Conservation (phyloP, 2,888 invertebrate species). For the Tetragonisca angustula region DNA sequence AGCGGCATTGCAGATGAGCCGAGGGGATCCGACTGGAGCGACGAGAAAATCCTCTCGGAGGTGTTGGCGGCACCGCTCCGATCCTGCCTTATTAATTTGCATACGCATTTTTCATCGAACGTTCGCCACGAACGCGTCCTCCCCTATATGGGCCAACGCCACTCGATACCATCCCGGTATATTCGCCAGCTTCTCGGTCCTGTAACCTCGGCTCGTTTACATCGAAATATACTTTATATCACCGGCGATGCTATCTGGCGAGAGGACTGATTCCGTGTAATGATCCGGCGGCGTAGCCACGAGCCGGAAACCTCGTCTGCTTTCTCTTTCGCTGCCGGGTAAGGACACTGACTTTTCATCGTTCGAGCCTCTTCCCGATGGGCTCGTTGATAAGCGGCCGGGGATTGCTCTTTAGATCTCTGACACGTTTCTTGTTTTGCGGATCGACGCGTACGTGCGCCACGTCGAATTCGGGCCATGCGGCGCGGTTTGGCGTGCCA, state of each 20-base stretch:
- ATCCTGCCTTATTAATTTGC: slow-evolving; percentile 69
- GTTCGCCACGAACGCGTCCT: slow-evolving; percentile 43
- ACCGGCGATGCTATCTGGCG: slow-evolving; percentile 60
- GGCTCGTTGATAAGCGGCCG: slow-evolving; percentile 48
- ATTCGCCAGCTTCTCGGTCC: slow-evolving; percentile 25
- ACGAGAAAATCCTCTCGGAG: slow-evolving; percentile 54
- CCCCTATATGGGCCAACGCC: slow-evolving; percentile 65
- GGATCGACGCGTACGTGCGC: slow-evolving; percentile 28
- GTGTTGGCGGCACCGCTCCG: slow-evolving; percentile 65
- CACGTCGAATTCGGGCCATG: slow-evolving; percentile 38
- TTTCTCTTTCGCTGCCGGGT: slow-evolving; percentile 65
- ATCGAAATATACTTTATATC: slow-evolving; percentile 69
- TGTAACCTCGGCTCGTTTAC: slow-evolving; percentile 49
- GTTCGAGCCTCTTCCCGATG: slow-evolving; percentile 36
- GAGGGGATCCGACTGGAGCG: slow-evolving; percentile 25
- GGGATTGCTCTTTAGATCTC: slow-evolving; percentile 47
- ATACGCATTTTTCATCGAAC: slow-evolving; percentile 62
- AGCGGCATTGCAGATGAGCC: slow-evolving; percentile 35
- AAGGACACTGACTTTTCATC: slow-evolving; percentile 57
- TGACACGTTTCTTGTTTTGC: slow-evolving; percentile 14
- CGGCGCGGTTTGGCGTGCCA: neutral
- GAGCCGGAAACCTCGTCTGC: slow-evolving; percentile 54
- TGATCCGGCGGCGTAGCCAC: slow-evolving; percentile 55
- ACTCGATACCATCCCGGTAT: slow-evolving; percentile 47
- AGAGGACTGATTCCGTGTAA: slow-evolving; percentile 63